Evolutionary conservation across 2,113 vertebrate genomes (phyloP), one percentile per base, ranked within the genome.

Genomic region (Silurus asotus): DNA sequence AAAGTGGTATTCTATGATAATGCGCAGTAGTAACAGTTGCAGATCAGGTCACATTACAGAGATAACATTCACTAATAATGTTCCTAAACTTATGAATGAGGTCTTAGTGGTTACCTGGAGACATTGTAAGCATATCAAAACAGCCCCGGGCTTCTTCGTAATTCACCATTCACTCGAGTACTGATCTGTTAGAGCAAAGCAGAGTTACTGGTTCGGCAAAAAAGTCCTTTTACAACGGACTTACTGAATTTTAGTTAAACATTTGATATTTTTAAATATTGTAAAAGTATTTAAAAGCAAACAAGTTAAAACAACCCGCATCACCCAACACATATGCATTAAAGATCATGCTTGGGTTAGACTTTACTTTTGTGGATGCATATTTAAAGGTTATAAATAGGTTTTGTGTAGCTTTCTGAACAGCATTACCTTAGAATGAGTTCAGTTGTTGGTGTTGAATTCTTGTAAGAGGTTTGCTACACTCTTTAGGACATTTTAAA

Each of bases 91-190:
- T n/a, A 9, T 70, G 53, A 85, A 56, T 79, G 75, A 80, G 19
- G 49, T 59, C 55, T 28, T 14, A 28, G 55, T 28, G 62, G 84
- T 64, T 79, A 55, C 77, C 14, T 70, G 55, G 84, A 86, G 37
- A 81, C 77, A n/a, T 2, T 58, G 84, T 58, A 56, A 85, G 49
- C 76, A 72, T 23, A 86, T 81, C 84, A 48, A 86, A 86, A 86
- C 77, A 81, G 62, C 84, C 51, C 20, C 53, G 45, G 76, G 84
- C 20, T 45, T 10, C 19, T 80, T 56, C 3, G 55, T 51, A 70
- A 58, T 74, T 15, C 58, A 81, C 20, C 45, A n/a, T 15, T 61
- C 62, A 80, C 64, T 58, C 76, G 37, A 59, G 84, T 72, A 64
- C 55, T 10, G 55, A 86, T 81, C 64, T 86, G 75, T 56, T 62